Conservation (phyloP, 2,113 vertebrate genomes). For the Solenodon paradoxus region DNA sequence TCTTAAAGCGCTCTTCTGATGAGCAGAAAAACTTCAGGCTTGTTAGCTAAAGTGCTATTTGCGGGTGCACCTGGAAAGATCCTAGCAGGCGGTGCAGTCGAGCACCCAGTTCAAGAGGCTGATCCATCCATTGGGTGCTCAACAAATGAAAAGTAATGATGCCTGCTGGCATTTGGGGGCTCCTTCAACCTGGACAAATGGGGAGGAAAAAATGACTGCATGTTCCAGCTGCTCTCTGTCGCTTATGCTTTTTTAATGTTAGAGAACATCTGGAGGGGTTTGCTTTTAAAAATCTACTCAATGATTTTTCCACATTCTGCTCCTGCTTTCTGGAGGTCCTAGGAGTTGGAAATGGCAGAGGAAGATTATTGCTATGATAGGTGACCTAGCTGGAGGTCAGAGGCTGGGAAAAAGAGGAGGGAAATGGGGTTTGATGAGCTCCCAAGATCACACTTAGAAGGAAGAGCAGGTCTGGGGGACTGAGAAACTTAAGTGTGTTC, state of each 20-base stretch:
- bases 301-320: background rate
- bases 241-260: background rate
- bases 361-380: background rate
- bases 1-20: constrained; percentile 20
- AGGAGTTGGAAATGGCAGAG: background rate
- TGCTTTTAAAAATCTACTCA: background rate
- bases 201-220: background rate
- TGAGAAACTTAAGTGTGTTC: background rate
- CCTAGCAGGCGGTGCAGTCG: background rate
- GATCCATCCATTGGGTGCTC: background rate
- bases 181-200: constrained; percentile 19
- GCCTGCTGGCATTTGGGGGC: background rate
- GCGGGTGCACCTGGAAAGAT: constrained; percentile 20
- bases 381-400: background rate
- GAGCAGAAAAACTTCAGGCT: constrained; percentile 30
- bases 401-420: background rate
- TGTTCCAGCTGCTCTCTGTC: constrained; percentile 6
- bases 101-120: background rate
- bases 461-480: background rate
- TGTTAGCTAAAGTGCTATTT: constrained; percentile 40
- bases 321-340: background rate
- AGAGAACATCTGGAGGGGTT: constrained; percentile 24
- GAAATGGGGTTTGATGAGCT: background rate
- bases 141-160: constrained; percentile 12
- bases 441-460: background rate